phyloP scores from a whole-genome alignment of 2,888 invertebrate species.

The Ennomos quercinarius region DNA sequence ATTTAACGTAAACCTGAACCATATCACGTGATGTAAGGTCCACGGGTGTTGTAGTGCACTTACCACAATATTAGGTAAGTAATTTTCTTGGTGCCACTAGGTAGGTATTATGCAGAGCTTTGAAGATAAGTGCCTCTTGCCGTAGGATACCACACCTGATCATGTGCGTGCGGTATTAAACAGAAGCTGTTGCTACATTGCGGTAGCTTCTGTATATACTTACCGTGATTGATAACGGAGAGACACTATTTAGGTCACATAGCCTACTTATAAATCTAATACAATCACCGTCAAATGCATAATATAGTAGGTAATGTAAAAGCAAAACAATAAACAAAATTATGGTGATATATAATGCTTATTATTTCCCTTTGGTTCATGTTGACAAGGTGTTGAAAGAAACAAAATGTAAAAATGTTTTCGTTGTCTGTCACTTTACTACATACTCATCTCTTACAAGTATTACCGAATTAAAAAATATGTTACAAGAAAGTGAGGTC shows the following conservation, averaged over 20 bases:
- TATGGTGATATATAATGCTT: too few species aligned
- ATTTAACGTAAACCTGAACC: too few species aligned
- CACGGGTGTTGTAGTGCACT: not conserved
- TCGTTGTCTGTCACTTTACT: constrained; percentile 1
- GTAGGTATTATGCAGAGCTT: not conserved
- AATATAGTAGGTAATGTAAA: constrained; percentile 8
- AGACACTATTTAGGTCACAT: constrained; percentile 8
- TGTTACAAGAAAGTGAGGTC: constrained; percentile 47
- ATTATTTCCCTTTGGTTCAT: too few species aligned
- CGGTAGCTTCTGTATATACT: constrained; percentile 5
- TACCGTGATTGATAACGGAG: constrained; percentile 10
- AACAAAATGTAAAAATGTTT: too few species aligned
- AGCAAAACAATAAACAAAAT: not conserved
- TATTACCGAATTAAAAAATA: constrained; percentile 46
- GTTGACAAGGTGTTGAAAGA: too few species aligned
- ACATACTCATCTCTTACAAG: constrained; percentile 15
- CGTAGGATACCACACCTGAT: constrained; percentile 28
- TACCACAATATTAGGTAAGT: constrained; percentile 6
- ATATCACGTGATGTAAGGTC: not conserved
- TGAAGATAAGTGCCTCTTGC: constrained; percentile 32
- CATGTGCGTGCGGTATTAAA: constrained; percentile 16
- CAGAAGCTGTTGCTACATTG: constrained; percentile 27
- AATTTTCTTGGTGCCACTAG: constrained; percentile 4
- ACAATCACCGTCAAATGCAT: constrained; percentile 9
- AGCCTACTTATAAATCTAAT: constrained; percentile 1